A percentile compares a stretch with the other conserved stretches of the same genome.
These are phyloP conservation scores for Cyclophora albipunctata DNA, from an alignment of 2,888 invertebrate species.

Conservation along the genomic window DNA sequence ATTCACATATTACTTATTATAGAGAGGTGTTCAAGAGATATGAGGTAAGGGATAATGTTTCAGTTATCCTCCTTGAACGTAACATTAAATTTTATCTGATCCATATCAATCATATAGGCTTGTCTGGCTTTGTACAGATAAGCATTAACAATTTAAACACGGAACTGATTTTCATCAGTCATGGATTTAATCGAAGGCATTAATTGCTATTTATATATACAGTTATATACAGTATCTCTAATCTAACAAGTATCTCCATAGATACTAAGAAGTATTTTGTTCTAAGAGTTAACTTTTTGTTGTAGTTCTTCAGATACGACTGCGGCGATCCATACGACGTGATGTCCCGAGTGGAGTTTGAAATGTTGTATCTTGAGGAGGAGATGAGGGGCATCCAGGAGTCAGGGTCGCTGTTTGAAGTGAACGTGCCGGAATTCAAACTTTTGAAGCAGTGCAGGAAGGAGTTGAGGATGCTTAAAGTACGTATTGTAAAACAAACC, in stretches of 20 bases:
- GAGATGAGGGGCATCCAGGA: conserved; percentile 91
- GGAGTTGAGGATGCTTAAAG: conserved; percentile 91
- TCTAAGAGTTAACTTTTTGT: conserved; percentile 1
- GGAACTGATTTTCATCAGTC: too few species aligned
- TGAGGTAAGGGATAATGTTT: conserved; percentile 38
- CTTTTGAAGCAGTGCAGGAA: conserved; percentile 92
- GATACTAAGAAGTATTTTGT: too few species aligned
- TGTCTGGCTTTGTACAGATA: too few species aligned
- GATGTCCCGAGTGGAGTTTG: conserved; percentile 84
- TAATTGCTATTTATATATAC: too few species aligned
- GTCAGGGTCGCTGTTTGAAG: conserved; percentile 95
- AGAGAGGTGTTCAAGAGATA: conserved; percentile 91
- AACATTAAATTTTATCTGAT: background rate
- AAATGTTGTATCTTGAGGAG: conserved; percentile 86
- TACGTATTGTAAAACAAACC: conserved; percentile 29
- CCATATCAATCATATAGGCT: too few species aligned
- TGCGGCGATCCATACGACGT: conserved; percentile 84
- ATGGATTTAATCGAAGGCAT: too few species aligned
- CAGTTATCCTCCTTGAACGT: conserved; percentile 1
- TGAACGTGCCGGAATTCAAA: conserved; percentile 95
- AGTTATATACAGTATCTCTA: too few species aligned
- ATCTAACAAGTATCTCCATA: too few species aligned
- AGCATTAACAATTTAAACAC: too few species aligned
- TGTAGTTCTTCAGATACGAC: conserved; percentile 81
- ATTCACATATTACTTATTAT: conserved; percentile 87